Percentiles rank a stretch among this genome's conserved stretches.
phyloP scores from a whole-genome alignment of 2,797 vertebrate species.

The Gymnoscopelus braueri region DNA sequence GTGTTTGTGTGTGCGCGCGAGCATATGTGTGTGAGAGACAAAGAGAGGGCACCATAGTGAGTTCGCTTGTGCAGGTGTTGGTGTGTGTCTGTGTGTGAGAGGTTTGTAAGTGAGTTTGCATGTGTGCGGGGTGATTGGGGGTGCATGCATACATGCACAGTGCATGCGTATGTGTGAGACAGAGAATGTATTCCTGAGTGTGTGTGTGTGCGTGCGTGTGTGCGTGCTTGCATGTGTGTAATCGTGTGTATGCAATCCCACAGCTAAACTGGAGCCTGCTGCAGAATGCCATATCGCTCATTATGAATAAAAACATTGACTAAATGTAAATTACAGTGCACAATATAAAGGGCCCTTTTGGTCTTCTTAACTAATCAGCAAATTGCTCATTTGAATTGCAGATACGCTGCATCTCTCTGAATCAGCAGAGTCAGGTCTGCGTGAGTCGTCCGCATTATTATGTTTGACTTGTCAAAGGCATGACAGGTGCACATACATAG shows the following conservation, averaged over 20 bases:
- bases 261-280: constrained; percentile 1
- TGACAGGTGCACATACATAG: too few relatives aligned
- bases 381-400: constrained; percentile 64
- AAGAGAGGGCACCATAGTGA: neutral
- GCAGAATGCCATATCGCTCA: constrained; percentile 46
- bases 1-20: neutral
- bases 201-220: neutral
- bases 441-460: too few relatives aligned
- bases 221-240: neutral
- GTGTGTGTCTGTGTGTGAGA: too few relatives aligned
- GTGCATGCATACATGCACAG: too few relatives aligned
- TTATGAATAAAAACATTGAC: constrained; percentile 62
- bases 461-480: too few relatives aligned
- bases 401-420: constrained; percentile 25
- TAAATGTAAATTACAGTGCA: constrained; percentile 55
- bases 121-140: too few relatives aligned
- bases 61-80: too few relatives aligned
- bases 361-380: constrained; percentile 60
- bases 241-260: neutral
- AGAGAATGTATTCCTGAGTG: too few relatives aligned
- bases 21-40: neutral
- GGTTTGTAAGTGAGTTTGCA: too few relatives aligned
- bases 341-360: constrained; percentile 38
- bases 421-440: too few relatives aligned
- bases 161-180: too few relatives aligned